Evolutionary conservation across 2,113 vertebrate species (phyloP).

Genomic region (Ptilorrhoa leucosticta): DNA sequence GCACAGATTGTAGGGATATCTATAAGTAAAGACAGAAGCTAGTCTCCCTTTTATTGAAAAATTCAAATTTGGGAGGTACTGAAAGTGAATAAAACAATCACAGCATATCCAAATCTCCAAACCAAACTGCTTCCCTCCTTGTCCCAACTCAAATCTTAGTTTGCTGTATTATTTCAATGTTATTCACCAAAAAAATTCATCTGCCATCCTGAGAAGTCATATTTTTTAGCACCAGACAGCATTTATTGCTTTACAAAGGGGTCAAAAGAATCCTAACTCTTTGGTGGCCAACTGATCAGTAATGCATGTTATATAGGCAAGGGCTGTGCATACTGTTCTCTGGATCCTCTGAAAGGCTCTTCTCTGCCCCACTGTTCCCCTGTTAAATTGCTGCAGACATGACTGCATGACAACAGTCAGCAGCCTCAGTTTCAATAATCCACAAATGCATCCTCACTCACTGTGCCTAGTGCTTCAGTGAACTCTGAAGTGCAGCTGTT

Average conservation of each 20-base stretch:
- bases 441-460: not conserved
- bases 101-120: not conserved
- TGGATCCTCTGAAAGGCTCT: not conserved
- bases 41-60: not conserved
- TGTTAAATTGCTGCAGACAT: not conserved
- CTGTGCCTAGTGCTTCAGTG: not conserved
- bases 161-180: not conserved
- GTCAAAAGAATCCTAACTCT: not conserved
- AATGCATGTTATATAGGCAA: accelerated
- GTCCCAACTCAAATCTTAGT: not conserved
- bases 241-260: not conserved
- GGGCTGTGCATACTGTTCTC: not conserved
- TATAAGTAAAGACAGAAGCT: not conserved
- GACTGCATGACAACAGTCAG: not conserved
- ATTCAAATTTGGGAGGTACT: not conserved
- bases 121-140: not conserved
- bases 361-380: not conserved
- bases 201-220: not conserved
- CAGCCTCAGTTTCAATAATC: not conserved
- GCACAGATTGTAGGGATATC: not conserved
- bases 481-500: not conserved
- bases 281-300: not conserved
- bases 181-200: not conserved
- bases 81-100: not conserved
- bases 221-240: not conserved